Evolutionary conservation across 2,113 vertebrate genomes (phyloP).

Genomic region (Tragelaphus scriptus): DNA sequence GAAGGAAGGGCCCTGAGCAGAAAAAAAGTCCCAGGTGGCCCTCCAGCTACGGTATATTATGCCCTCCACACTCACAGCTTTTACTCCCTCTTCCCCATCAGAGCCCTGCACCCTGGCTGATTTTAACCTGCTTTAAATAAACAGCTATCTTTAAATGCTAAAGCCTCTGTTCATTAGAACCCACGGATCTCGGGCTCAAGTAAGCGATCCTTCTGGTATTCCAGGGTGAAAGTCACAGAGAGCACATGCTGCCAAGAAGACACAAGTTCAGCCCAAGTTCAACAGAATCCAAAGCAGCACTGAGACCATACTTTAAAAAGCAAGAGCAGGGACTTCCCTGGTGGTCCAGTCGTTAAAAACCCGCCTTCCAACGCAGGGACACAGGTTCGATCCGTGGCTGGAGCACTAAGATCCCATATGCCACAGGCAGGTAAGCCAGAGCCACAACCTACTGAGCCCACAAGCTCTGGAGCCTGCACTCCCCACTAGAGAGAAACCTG

Average conservation of each 20-base stretch:
- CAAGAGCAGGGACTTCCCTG: not conserved
- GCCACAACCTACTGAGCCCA: not conserved
- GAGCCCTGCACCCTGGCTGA: not conserved
- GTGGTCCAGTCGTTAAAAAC: not conserved
- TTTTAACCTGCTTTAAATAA: not conserved
- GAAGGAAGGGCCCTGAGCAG: not conserved
- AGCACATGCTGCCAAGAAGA: conserved; percentile 16
- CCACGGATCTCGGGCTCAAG: not conserved
- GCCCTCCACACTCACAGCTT: not conserved
- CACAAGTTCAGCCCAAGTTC: conserved; percentile 44
- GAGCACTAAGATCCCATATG: not conserved
- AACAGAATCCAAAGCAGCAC: conserved; percentile 20
- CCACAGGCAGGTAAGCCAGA: not conserved
- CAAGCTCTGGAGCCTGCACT: not conserved
- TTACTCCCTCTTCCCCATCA: not conserved
- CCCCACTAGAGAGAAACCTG: not conserved
- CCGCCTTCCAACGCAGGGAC: not conserved
- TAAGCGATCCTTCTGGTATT: conserved; percentile 16
- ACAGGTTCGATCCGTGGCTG: accelerated
- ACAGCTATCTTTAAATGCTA: conserved; percentile 5
- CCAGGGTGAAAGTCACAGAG: conserved; percentile 20
- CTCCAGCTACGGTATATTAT: not conserved
- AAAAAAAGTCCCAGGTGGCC: not conserved
- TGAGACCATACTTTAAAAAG: not conserved
- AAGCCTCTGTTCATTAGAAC: conserved; percentile 26